Evolutionary conservation across 92 coral and sea anemone species (phyloP).

Genomic region (Epizoanthus fatuus): DNA sequence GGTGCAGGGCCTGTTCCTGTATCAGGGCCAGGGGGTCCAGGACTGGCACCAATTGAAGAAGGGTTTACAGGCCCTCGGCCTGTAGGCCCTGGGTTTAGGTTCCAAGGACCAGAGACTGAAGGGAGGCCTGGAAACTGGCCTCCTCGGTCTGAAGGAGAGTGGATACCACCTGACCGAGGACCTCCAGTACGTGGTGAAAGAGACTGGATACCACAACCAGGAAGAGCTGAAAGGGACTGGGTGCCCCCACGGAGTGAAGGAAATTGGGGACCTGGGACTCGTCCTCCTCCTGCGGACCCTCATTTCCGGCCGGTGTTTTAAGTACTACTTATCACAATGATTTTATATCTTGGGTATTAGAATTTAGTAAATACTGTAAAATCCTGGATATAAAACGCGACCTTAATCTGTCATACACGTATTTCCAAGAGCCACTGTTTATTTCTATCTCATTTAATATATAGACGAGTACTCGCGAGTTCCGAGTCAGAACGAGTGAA

Average conservation of each 20-base stretch:
- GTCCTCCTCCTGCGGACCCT: slow-evolving; percentile 88
- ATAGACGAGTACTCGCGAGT: too few relatives aligned
- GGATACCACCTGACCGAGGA: slow-evolving; percentile 92
- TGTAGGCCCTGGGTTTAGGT: slow-evolving; percentile 88
- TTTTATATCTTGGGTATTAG: too few relatives aligned
- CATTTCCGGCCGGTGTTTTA: slow-evolving; percentile 89
- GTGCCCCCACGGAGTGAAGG: slow-evolving; percentile 87
- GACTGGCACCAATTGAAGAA: slow-evolving; percentile 81
- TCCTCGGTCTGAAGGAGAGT: slow-evolving; percentile 89
- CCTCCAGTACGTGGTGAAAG: slow-evolving; percentile 92
- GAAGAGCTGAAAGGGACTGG: slow-evolving; percentile 94
- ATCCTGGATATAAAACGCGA: too few relatives aligned
- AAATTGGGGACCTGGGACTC: slow-evolving; percentile 83
- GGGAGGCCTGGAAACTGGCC: slow-evolving; percentile 85
- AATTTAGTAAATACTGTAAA: too few relatives aligned
- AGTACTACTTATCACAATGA: background rate
- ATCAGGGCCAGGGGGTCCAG: slow-evolving; percentile 56
- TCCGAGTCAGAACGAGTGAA: too few relatives aligned
- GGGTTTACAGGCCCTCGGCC: slow-evolving; percentile 85
- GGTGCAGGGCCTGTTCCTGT: slow-evolving; percentile 34
- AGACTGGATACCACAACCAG: slow-evolving; percentile 97
- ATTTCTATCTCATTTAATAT: too few relatives aligned
- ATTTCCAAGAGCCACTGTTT: too few relatives aligned
- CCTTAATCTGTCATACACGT: too few relatives aligned
- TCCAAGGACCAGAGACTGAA: slow-evolving; percentile 84